These are phyloP conservation scores for Calidris pugnax DNA, from an alignment of 2,113 vertebrate species.

Conservation along the genomic window DNA sequence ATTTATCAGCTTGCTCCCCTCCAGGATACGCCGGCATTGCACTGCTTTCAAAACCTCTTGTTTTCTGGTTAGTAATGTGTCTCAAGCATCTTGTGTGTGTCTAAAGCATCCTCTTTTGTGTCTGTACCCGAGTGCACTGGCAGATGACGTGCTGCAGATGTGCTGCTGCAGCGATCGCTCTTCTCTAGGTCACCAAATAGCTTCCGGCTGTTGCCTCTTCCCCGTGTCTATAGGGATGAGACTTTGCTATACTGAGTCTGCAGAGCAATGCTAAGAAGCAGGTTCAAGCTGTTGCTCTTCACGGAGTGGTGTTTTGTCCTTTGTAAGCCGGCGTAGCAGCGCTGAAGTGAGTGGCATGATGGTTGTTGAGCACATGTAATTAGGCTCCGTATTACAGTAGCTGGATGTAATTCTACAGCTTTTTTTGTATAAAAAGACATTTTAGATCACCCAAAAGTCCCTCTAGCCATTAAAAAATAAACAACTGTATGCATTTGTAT, in stretches of 20 bases:
- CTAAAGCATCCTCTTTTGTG: background rate
- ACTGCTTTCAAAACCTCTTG: background rate
- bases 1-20: background rate
- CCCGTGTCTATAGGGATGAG: background rate
- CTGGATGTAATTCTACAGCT: background rate
- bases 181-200: background rate
- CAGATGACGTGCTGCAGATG: background rate
- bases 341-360: background rate
- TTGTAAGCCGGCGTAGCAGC: background rate
- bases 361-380: background rate
- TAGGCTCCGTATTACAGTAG: background rate
- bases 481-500: background rate
- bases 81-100: background rate
- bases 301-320: background rate
- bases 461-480: background rate
- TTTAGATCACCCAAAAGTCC: background rate
- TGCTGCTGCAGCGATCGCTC: background rate
- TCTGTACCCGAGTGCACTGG: accelerated
- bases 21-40: background rate
- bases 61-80: background rate
- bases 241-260: background rate
- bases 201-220: background rate
- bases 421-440: background rate
- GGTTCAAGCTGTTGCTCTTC: background rate
- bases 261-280: background rate